Evolutionary conservation across 2,888 invertebrate genomes (phyloP), one percentile per base, ranked within the genome.

Genomic region (Drosophila multiciliata): DNA sequence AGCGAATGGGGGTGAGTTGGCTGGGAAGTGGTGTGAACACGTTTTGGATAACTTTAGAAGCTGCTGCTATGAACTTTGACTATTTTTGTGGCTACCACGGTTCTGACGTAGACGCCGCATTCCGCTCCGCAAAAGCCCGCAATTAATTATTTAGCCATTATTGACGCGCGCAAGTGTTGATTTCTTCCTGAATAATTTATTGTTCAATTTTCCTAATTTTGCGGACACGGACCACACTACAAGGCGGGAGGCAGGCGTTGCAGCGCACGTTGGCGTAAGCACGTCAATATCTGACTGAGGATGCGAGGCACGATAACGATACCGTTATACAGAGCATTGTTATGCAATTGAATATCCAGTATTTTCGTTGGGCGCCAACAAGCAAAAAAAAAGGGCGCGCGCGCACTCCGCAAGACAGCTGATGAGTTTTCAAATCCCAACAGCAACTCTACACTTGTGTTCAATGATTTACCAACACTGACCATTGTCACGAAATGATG

Each of bases 261-360:
- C 65, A 68, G 73, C 69, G 74, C 73, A 75, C 77, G 82, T 85
- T 84, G 57, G 66, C 68, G 73, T 67, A 74, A 71, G 88, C 88
- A 87, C 88, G 86, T 87, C 90, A 89, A 72, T 78, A 80, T 90
- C 73, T 90, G 88, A 90, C 90, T 88, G 86, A 77, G 72, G 49
- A 70, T 73, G 70, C 66, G 70, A 49, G 26, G 49, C 62, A 61
- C 83, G 75, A 85, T 79, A 80, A 88, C 86, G 86, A 88, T 86
- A 90, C 83, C 90, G 80, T 77, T 85, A 90, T 85, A 79, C 69
- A 42, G 38, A 64, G 59, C 74, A 67, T 74, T 90, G 85, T 86
- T 86, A 86, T 86, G 85, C 85, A 86, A 86, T 86, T 88, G 83
- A 85, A 80, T 77, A 50, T 69, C 77, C 90, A 65, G 80, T 86